These are phyloP conservation scores for Teleiodes luculella DNA, from an alignment of 2,888 invertebrate genomes.

Conservation along the genomic window DNA sequence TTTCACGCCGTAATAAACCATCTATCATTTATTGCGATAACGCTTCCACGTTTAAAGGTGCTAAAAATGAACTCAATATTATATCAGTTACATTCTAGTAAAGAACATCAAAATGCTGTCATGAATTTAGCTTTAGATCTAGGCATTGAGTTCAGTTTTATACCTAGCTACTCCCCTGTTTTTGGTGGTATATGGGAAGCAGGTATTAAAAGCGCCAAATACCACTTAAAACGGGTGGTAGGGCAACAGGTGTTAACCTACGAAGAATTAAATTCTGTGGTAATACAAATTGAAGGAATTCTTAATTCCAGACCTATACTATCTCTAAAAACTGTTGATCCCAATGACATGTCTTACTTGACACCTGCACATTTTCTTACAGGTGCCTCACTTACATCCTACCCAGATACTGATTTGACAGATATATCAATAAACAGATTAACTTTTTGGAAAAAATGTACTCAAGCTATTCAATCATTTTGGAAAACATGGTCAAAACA, in stretches of 20 bases:
- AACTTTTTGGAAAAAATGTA: conserved; percentile 14
- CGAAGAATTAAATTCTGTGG: conserved; percentile 21
- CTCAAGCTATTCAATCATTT: conserved; percentile 11
- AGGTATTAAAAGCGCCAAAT: too few relatives aligned
- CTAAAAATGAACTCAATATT: neutral
- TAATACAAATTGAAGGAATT: too few relatives aligned
- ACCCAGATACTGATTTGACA: conserved; percentile 19
- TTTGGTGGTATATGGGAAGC: too few relatives aligned
- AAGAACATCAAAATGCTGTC: neutral
- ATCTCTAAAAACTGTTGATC: conserved; percentile 15
- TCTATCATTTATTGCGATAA: conserved; percentile 1
- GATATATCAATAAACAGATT: neutral
- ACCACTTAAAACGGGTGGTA: conserved; percentile 29
- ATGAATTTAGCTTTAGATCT: conserved; percentile 29
- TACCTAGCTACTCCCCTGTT: too few relatives aligned
- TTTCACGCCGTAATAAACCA: neutral
- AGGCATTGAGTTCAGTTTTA: too few relatives aligned
- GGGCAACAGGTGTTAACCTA: conserved; percentile 14
- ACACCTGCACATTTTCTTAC: conserved; percentile 40
- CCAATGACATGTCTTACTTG: conserved; percentile 20
- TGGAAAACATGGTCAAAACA: conserved; percentile 16
- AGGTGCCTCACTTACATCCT: conserved; percentile 23
- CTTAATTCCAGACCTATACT: conserved; percentile 26
- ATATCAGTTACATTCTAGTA: neutral
- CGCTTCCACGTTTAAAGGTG: neutral